Evolutionary conservation across 2,113 vertebrate genomes (phyloP), one percentile per base, ranked within the genome.

Genomic region (Dendropsophus ebraccatus): DNA sequence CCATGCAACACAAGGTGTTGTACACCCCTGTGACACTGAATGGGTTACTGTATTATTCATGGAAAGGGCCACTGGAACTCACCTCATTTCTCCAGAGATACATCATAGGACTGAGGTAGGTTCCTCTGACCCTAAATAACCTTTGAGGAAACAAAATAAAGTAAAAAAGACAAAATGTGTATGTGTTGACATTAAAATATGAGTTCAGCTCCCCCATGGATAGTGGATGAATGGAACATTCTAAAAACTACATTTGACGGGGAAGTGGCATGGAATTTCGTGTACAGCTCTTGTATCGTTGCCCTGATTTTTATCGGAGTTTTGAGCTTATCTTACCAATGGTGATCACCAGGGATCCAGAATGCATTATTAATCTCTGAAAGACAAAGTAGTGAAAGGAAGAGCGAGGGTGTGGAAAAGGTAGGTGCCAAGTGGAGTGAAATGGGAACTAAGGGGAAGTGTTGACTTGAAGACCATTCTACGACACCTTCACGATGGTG

Each of bases 151-250:
- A 37, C 56, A 77, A 84, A 79, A 72, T 37, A 86, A 84, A 86
- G 60, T 76, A 84, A 69, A 80, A 84, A 80, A 79, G 84, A 86
- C 84, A 86, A 79, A 86, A 87, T 87, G 85, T 87, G 67, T 81
- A 87, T 87, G 76, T 81, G 69, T 81, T 60, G 85, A 87, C 85
- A 81, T 72, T 81, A 80, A 86, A 80, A 72, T 80, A 86, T 87
- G 85, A 87, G 37, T 74, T 81, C 67, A 60, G 77, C 85, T 87
- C 54, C 78, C 78, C 65, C 85, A 74, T 87, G 85, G 62, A 72
- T 62, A 74, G 85, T 76, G 69, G 58, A 87, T 87, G 85, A 62
- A 87, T 87, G 85, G 30, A 80, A 87, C 67, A 81, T 49, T 87
- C 85, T 85, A 85, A 85, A 21, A 85, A 67, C 74, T 78, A 79